Base-by-base conservation (phyloP, 2,888 invertebrate species). In the Rhynchonema sp. region DNA sequence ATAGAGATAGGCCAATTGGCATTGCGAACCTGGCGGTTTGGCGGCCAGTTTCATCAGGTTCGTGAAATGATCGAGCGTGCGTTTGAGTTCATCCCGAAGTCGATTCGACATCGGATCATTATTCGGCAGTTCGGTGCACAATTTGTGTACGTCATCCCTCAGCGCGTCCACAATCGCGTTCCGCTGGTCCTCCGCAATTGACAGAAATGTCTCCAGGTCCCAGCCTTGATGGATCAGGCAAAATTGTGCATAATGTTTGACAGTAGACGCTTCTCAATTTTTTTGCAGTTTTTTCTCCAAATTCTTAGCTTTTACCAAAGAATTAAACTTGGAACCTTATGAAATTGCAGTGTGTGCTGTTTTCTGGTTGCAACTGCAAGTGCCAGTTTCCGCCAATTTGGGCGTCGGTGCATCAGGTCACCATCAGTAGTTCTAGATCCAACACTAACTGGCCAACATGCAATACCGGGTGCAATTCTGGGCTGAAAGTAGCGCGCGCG, bases 111-210 rank as follows among this genome's bases (percentile, higher is more conserved):
- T 88, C 0, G 92, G 89, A 78, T 92, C 94, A 28, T 87, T 85
- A 1, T 90, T 86, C 78, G 96, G 91, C n/a, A 92, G 88, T 74
- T 94, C 96, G 26, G 86, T 83, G 49, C 96, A 79, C 64, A 98
- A 77, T 72, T 92, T 94, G 75, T 92, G 89, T 0, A 92, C 92
- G 75, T 98, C 96, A 71, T 96, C 94, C 78, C 96, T 96, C 60
- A 98, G 77, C 0, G 94, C 94, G 57, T 64, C 64, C 60, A 75
- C 71, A 70, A 96, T 94, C 1, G 92, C 91, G 62, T 90, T 90
- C 26, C 96, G 82, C 75, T 94, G 91, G 67, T 90, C 87, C 20
- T 89, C 86, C 61, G 91, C 94, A 84, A 96, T 90, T 1, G 89
- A 87, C 69, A 92, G 82, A 77, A 94, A 96, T 81, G 68, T 67